Evolutionary conservation across 2,888 invertebrate species (phyloP), one percentile per base, ranked within the genome.

Genomic region (Ormyrus thymus): DNA sequence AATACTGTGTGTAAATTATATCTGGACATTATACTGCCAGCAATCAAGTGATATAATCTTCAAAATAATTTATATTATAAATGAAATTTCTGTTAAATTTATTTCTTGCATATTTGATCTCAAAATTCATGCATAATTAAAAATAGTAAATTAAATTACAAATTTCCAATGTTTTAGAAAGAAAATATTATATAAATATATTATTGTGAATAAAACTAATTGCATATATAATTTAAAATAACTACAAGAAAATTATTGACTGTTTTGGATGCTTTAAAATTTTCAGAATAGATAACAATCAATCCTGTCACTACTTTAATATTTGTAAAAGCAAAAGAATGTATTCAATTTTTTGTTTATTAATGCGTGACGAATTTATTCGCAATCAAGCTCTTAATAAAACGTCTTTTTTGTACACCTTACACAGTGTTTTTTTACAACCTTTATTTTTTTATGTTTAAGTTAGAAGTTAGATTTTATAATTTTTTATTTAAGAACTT

Each of bases 401-500:
- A 83, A 80, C 61, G 82, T 82, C 81, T 82, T 80, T 84, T 84
- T 83, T 84, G 81, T 83, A 84, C 81, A 83, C 82, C 80, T 78
- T 48, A 65, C 78, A 48, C 45, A 70, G 9, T 29, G 9, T 53
- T 9, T n/a, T 29, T 43, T 76, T 29, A 29, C 29, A 29, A 29
- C 29, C 29, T 29, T 29, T 29, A 29, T 45, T 58, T 65, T 74
- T 68, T 45, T 74, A 61, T 61, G 51, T 61, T 9, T 70, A 9
- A 45, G 46, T 74, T 73, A 53, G 29, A 9, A 45, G 46, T 74
- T 73, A 53, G 29, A 11, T 66, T 50, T 56, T 46, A 55, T 48
- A 53, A 61, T 64, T 70, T 56, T 70, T 62, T 46, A 96, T 92
- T 87, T 95, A 93, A 90, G 96, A 97, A 91, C 84, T 92, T 91